Base-by-base conservation (phyloP, 2,888 invertebrate genomes). In the Drosophila helvetica region DNA sequence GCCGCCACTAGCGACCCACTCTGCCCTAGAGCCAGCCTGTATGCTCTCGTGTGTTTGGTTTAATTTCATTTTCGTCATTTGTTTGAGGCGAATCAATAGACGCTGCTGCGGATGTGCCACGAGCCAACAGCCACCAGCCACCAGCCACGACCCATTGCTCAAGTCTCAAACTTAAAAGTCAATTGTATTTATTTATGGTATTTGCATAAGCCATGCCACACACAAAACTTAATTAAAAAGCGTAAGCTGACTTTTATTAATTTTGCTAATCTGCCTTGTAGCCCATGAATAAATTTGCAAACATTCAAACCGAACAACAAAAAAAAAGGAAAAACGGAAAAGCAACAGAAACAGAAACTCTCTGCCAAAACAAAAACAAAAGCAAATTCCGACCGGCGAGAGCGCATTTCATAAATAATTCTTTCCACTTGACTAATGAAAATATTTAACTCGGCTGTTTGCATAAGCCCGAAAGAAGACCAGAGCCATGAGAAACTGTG, bases 391-490 rank as follows among this genome's bases (percentile, higher is more conserved):
- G 68, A 50, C 60, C 52, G 45, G 54, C 60, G 55, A 69, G 60
- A 69, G 54, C 51, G 64, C 71, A 66, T 73, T 78, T 75, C 78
- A 81, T 80, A 81, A 81, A 86, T 85, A 83, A 73, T 77, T 69
- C 69, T 75, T 75, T 77, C 58, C 86, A 80, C 77, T 82, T 80
- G 77, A 80, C 80, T 84, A 81, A 82, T 80, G 78, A 80, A 81
- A 84, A 84, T 79, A 76, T 82, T 82, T 84, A 79, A 74, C 67
- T 61, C 80, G 61, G 59, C 63, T 63, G 71, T 77, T 83, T 83
- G 79, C 66, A 76, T 74, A 79, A 81, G 80, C 60, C 58, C 17
- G 48, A 50, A 53, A 10, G 19, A 56, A 43, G 12, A 12, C 50
- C 48, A 12, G 17, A 66, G 19, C 15, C 27, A 22, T 12, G 4